phyloP scores from a whole-genome alignment of 2,888 invertebrate genomes.

The Amphipoea lucens region DNA sequence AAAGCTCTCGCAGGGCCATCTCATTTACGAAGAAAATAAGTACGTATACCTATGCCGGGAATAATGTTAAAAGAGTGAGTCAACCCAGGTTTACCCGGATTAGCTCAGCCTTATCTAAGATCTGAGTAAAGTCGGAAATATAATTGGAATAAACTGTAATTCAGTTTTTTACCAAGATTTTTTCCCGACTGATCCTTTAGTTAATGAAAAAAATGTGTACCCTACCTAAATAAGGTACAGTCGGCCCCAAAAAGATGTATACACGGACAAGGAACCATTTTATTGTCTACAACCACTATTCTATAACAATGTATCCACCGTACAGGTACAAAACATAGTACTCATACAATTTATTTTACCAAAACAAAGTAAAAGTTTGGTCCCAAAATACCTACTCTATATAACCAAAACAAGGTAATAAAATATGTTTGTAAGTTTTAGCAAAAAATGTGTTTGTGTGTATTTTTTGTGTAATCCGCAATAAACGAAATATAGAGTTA shows the following conservation, averaged over 20 bases:
- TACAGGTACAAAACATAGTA: neutral
- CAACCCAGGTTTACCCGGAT: constrained; percentile 63
- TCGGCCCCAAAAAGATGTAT: neutral
- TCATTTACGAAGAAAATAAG: constrained; percentile 61
- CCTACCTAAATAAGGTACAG: constrained; percentile 13
- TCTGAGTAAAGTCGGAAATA: constrained; percentile 57
- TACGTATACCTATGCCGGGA: constrained; percentile 55
- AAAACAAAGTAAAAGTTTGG: neutral
- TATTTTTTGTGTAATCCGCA: no score
- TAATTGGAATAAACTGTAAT: constrained; percentile 59
- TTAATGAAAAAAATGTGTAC: constrained; percentile 46
- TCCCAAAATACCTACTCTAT: neutral
- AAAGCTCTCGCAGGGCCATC: constrained; percentile 58
- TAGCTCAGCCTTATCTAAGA: constrained; percentile 58
- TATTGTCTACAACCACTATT: neutral
- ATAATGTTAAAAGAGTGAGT: constrained; percentile 59
- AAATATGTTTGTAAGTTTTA: no score
- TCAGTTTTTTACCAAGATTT: constrained; percentile 49
- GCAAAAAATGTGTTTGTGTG: no score
- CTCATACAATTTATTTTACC: neutral
- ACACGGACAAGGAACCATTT: neutral
- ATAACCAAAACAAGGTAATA: neutral
- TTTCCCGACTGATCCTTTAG: constrained; percentile 35
- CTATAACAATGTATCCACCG: neutral
- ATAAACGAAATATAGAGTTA: neutral